Evolutionary conservation across 2,113 vertebrate genomes (phyloP).

Genomic region (Clinocottus analis): DNA sequence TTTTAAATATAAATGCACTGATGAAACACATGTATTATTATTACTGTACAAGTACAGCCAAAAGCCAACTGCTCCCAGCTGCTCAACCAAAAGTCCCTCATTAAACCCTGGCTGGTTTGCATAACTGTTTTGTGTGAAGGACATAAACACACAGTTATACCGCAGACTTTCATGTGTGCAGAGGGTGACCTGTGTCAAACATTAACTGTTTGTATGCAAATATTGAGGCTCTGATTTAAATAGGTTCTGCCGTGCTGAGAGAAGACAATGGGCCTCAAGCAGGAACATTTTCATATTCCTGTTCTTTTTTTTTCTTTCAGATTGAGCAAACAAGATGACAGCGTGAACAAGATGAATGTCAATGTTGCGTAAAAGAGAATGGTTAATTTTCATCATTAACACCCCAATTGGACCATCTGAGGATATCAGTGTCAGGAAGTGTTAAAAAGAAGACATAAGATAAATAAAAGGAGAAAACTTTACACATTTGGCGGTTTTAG

Average conservation of each 20-base stretch:
- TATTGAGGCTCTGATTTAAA: not conserved
- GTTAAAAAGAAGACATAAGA: too few species aligned
- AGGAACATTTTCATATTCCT: not conserved
- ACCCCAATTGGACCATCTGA: not conserved
- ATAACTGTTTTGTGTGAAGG: conserved; percentile 25
- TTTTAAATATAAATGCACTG: not conserved
- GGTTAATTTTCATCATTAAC: not conserved
- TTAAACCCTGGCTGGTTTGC: conserved; percentile 41
- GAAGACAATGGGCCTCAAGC: not conserved
- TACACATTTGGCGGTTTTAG: too few species aligned
- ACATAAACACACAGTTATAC: not conserved
- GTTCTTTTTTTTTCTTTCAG: not conserved
- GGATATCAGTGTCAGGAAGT: not conserved
- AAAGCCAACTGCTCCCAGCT: not conserved
- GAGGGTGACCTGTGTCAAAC: not conserved
- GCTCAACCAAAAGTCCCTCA: not conserved
- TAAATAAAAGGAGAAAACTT: too few species aligned
- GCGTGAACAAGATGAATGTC: not conserved
- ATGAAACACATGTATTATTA: not conserved
- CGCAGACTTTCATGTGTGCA: not conserved
- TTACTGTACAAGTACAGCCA: not conserved
- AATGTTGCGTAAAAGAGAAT: not conserved
- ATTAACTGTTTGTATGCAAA: not conserved
- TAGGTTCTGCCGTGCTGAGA: not conserved
- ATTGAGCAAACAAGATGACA: not conserved